Percentiles rank a stretch among this genome's conserved stretches.
Evolutionary conservation across 2,797 vertebrate species (phyloP).

Genomic region (Centropyge bicolor): DNA sequence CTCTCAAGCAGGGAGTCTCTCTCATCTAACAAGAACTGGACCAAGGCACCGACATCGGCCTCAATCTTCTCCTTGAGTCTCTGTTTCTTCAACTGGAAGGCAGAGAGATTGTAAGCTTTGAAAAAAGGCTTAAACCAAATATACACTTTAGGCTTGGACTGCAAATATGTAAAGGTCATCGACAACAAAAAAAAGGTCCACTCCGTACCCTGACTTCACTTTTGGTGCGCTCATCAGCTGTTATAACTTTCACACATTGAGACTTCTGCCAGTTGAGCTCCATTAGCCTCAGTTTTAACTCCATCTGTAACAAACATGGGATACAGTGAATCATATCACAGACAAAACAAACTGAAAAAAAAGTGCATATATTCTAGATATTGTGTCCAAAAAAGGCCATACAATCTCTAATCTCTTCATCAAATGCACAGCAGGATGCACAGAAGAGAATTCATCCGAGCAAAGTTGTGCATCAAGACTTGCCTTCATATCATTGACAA

Average conservation of each 20-base stretch:
- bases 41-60: conserved; percentile 83
- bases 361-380: neutral
- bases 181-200: neutral
- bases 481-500: conserved; percentile 88
- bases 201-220: conserved; percentile 79
- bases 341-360: neutral
- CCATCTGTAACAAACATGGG: conserved; percentile 72
- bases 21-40: conserved; percentile 88
- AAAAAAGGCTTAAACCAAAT: neutral
- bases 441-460: neutral
- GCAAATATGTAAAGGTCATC: neutral
- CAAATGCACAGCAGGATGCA: neutral
- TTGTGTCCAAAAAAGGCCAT: neutral
- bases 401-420: neutral
- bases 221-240: conserved; percentile 81
- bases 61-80: conserved; percentile 87
- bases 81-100: conserved; percentile 81
- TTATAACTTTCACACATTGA: conserved; percentile 76
- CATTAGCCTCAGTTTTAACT: conserved; percentile 82
- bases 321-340: neutral
- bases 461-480: neutral
- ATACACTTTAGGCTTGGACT: too few relatives aligned
- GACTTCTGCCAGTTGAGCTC: conserved; percentile 85
- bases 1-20: conserved; percentile 85
- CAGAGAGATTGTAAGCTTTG: neutral